Evolutionary conservation across 2,797 vertebrate species (phyloP), one percentile per base, ranked within the genome.

Genomic region (Muraenolepis orangiensis): DNA sequence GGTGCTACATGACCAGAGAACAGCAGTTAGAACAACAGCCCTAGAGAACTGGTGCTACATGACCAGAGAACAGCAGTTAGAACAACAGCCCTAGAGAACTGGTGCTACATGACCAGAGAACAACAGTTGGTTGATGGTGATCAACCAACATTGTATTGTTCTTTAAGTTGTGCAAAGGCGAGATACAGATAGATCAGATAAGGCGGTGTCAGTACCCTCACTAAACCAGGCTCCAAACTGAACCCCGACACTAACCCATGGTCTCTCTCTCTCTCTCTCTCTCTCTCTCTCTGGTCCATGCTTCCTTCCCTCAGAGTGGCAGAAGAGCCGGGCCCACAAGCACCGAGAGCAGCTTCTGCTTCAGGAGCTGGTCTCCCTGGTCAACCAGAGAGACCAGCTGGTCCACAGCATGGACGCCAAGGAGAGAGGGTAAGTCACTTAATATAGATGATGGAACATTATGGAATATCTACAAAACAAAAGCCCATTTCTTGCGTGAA

Each of bases 371-470:
- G 95, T 98, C 66, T 94, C 95, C 0, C 88, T 98, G 86, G 96
- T 98, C 80, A 95, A 98, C 89, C 95, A 96, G 89, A 91, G 96
- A 20, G 95, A 97, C 0, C 91, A 96, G 66, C 90, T 98, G 85
- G 94, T 98, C 72, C 92, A 94, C 68, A 89, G 95, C 73, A 91
- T 97, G 70, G 96, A 98, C 6, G 93, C 94, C 74, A 95, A 94
- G 76, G 96, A 97, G 83, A 93, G 94, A 83, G 94, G 93, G 96
- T 98, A 86, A 95, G 88, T 30, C 14, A 1, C 8, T 23, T n/a
- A n/a, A n/a, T n/a, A n/a, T n/a, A n/a, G n/a, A n/a, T n/a, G n/a
- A n/a, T n/a, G n/a, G n/a, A n/a, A n/a, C n/a, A n/a, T n/a, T n/a
- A n/a, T n/a, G n/a, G n/a, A n/a, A n/a, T n/a, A n/a, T n/a, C n/a